Evolutionary conservation across 2,113 vertebrate species (phyloP).

Genomic region (Scophthalmus maximus): DNA sequence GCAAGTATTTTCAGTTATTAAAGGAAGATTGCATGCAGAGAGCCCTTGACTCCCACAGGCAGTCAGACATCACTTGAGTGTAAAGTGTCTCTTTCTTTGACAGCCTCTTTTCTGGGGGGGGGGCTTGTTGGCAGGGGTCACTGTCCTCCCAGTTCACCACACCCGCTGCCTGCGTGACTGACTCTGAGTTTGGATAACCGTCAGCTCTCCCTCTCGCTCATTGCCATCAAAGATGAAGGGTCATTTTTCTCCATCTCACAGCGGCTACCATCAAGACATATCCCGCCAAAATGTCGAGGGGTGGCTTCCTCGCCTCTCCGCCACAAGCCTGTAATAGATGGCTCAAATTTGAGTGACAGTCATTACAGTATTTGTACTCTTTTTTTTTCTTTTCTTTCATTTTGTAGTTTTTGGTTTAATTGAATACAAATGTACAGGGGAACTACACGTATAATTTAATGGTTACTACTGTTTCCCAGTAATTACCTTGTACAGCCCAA

Average conservation of each 20-base stretch:
- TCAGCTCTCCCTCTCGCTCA: constrained; percentile 62
- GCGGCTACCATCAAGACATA: constrained; percentile 55
- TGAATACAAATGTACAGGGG: background rate
- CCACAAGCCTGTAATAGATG: constrained; percentile 38
- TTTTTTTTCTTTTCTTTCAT: background rate
- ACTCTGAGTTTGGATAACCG: constrained; percentile 71
- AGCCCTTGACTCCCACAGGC: constrained; percentile 42
- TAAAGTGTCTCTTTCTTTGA: constrained; percentile 54
- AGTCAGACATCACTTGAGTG: constrained; percentile 53
- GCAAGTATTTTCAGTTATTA: constrained; percentile 40
- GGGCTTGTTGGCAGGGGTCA: constrained; percentile 55
- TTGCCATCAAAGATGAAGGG: constrained; percentile 70
- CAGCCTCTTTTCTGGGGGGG: constrained; percentile 43
- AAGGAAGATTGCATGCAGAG: constrained; percentile 39
- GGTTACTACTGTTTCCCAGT: background rate
- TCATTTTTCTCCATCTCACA: constrained; percentile 77
- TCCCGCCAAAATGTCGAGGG: constrained; percentile 51
- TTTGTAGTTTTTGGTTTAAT: background rate
- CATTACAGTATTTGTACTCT: background rate
- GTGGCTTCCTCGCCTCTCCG: constrained; percentile 40
- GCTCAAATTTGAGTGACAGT: constrained; percentile 53
- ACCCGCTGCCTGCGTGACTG: constrained; percentile 57
- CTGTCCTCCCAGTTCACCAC: constrained; percentile 51
- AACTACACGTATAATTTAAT: background rate
- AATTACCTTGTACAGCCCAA: too few relatives aligned